Conservation (phyloP, 2,113 vertebrate genomes). For the Circaetus gallicus region DNA sequence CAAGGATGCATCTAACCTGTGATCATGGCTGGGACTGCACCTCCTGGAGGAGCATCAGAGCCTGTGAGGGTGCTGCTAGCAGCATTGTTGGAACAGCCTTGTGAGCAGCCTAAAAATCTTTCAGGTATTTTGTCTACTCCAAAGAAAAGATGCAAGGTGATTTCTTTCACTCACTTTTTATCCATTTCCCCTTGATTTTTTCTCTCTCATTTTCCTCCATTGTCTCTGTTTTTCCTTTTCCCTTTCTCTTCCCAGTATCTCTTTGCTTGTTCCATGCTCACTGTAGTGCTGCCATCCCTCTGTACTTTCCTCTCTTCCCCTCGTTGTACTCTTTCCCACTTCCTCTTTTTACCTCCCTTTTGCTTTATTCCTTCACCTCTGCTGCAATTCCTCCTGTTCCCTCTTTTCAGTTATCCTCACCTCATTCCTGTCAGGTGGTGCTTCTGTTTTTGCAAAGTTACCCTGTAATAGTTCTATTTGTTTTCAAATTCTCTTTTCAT, state of each 20-base stretch:
- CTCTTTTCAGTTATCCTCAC: neutral
- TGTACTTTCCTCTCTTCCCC: neutral
- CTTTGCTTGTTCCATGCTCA: neutral
- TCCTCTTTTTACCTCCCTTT: neutral
- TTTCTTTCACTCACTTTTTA: neutral
- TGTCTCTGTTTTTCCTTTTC: neutral
- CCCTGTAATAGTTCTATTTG: neutral
- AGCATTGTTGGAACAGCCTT: neutral
- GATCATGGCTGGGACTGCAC: neutral
- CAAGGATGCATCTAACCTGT: neutral
- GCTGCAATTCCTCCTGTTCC: neutral
- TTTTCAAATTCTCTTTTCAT: neutral
- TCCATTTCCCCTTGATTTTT: neutral
- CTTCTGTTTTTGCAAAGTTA: neutral
- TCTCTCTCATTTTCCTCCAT: fast-evolving
- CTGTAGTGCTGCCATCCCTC: neutral
- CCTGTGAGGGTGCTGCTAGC: fast-evolving
- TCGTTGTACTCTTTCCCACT: neutral
- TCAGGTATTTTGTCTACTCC: neutral
- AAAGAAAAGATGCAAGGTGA: neutral
- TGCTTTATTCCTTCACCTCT: neutral
- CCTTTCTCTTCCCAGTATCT: neutral
- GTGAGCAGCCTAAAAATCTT: neutral
- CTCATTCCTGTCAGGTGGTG: neutral
- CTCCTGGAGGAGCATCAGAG: neutral